Evolutionary conservation across 37 sponge, comb jelly and placozoan genomes (phyloP), one percentile per base, ranked within the genome.

Genomic region (Amphimedon queenslandica): DNA sequence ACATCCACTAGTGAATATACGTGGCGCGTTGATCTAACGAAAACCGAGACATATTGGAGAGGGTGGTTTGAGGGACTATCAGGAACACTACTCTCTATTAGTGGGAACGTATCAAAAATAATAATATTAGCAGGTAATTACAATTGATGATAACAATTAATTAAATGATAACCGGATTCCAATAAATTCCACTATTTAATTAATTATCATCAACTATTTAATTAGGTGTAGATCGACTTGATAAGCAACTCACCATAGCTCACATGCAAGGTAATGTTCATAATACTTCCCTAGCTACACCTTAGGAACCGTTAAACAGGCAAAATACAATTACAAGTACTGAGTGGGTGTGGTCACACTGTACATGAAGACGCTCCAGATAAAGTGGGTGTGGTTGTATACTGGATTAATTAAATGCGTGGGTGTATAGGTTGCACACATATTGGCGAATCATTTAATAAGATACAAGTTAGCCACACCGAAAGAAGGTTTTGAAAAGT

Each of bases 211-310:
- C n/a, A n/a, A n/a, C n/a, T n/a, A n/a, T n/a, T 2, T 47, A 28
- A 61, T 25, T 35, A 88, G 89, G 89, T 34, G 93, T 92, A 32
- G 95, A 94, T 63, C 66, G 88, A 23, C 72, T 94, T 23, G 95
- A 94, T 66, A 94, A 87, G 55, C 83, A 94, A 37, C 72, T 94
- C 24, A 87, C 91, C 23, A 86, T 94, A 37, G 95, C 72, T 2
- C 95, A 94, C 16, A 94, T 94, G 88, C 95, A 94, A 87, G 95
- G 95, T 88, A 63, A 25, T n/a, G n/a, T n/a, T n/a, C n/a, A n/a
- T n/a, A n/a, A n/a, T n/a, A n/a, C n/a, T n/a, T n/a, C n/a, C n/a
- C n/a, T n/a, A n/a, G n/a, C n/a, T n/a, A n/a, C n/a, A n/a, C n/a
- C n/a, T n/a, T n/a, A n/a, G n/a, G n/a, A n/a, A n/a, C n/a, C n/a